Evolutionary conservation across 2,888 invertebrate genomes (phyloP).

Genomic region (Cactoblastis cactorum): DNA sequence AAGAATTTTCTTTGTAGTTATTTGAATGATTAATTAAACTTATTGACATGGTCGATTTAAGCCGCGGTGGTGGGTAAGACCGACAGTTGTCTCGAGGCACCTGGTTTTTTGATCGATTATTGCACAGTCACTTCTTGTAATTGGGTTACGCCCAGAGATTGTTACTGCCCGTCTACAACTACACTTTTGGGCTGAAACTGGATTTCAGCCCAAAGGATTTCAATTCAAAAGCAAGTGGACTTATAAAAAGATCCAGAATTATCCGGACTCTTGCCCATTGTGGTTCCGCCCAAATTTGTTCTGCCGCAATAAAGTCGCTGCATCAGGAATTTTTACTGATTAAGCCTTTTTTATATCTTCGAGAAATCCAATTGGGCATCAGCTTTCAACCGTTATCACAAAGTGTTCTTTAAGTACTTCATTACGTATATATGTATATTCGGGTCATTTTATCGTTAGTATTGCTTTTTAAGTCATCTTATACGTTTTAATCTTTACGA

Average conservation of each 20-base stretch:
- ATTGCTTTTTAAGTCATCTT: conserved; percentile 20
- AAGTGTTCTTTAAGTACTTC: conserved; percentile 18
- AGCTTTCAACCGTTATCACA: conserved; percentile 25
- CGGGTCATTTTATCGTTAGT: conserved; percentile 21
- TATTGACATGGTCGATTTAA: conserved; percentile 69
- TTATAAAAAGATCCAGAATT: too few relatives aligned
- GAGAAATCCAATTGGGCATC: conserved; percentile 6
- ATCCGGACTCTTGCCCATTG: too few relatives aligned
- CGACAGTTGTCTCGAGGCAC: conserved; percentile 50
- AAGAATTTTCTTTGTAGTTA: conserved; percentile 46
- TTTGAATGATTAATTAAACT: conserved; percentile 71
- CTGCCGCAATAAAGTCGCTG: conserved; percentile 39
- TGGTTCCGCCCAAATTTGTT: conserved; percentile 56
- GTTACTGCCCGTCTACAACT: too few relatives aligned
- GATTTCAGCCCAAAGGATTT: too few relatives aligned
- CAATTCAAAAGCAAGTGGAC: too few relatives aligned
- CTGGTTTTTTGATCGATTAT: conserved; percentile 64
- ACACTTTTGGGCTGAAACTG: too few relatives aligned
- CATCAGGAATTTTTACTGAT: conserved; percentile 46
- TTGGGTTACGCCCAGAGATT: too few relatives aligned
- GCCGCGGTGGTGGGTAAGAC: conserved; percentile 63
- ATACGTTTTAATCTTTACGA: conserved; percentile 37
- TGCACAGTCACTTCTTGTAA: conserved; percentile 72
- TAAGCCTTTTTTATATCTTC: conserved; percentile 34
- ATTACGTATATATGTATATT: conserved; percentile 19